Evolutionary conservation across 92 coral and sea anemone species (phyloP), one percentile per base, ranked within the genome.

Genomic region (Epizoanthus stellaris): DNA sequence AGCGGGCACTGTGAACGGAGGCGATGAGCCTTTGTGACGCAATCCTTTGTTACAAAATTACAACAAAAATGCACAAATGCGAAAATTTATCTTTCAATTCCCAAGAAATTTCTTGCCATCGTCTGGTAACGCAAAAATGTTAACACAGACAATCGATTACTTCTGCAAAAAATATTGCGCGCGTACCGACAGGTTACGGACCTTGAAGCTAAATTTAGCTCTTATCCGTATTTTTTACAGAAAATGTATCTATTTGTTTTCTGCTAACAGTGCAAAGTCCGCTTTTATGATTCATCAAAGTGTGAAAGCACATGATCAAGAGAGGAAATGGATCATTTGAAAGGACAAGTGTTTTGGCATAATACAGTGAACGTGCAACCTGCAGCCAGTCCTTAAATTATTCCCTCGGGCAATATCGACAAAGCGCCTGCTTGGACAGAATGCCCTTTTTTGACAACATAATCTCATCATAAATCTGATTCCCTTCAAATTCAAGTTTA

Each of bases 21-120:
- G 82, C 34, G 53, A 2, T 3, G 45, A 25, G 72, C 72, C 53
- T 43, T 79, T 79, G 83, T 79, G 83, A 79, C 83, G 83, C 65
- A 63, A 63, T 43, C 83, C 25, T 62, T 79, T 79, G 72, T 79
- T 21, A 61, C 42, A 42, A 42, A 42, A 79, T 79, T 77, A 63
- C 47, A 70, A 30, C 45, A 63, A 63, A 77, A 79, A 79, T 63
- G 21, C 23, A n/a, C 83, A 79, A 79, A 62, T 19, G 70, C 36
- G 64, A 77, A 75, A 23, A 30, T 54, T 60, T 19, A 40, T 11
- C 74, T 36, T 34, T 4, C 70, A 61, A 77, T 65, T 36, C 57
- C 36, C 2, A 61, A 12, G 57, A 77, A 42, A 23, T 30, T n/a
- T 38, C 49, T 30, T 40, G 58, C 21, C 43, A 38, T 19, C 53